Percentiles rank a stretch among this genome's conserved stretches.
Evolutionary conservation across 2,797 vertebrate species (phyloP).

Genomic region (Aeoliscus strigatus): DNA sequence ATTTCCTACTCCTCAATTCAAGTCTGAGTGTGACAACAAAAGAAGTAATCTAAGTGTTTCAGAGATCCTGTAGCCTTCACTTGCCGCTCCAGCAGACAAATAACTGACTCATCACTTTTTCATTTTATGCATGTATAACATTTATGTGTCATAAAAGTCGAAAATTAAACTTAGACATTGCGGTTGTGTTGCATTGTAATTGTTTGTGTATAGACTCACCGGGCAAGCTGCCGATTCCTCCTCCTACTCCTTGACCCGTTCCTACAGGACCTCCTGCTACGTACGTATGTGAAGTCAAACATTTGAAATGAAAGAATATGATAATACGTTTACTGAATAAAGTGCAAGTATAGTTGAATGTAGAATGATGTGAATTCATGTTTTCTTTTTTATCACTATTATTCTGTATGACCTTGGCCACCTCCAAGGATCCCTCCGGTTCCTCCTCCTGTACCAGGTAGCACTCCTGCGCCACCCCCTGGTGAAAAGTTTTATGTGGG

Average conservation of each 20-base stretch:
- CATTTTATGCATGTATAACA: no score
- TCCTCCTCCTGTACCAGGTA: constrained; percentile 36
- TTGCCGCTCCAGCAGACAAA: no score
- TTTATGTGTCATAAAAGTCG: no score
- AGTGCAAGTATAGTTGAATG: no score
- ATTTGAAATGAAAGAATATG: no score
- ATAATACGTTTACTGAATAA: no score
- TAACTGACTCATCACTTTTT: no score
- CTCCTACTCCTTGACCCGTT: constrained; percentile 35
- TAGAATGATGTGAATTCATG: no score
- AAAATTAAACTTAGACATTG: not conserved
- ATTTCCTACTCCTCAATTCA: no score
- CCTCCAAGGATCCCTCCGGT: constrained; percentile 39
- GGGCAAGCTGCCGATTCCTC: constrained; percentile 34
- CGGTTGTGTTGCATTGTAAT: not conserved
- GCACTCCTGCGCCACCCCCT: constrained; percentile 33
- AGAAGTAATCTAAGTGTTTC: no score
- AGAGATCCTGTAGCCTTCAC: no score
- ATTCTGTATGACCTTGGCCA: constrained; percentile 22
- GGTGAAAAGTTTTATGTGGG: constrained; percentile 11
- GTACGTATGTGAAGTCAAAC: not conserved
- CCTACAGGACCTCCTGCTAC: constrained; percentile 35
- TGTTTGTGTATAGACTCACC: constrained; percentile 29
- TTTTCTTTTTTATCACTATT: not conserved
- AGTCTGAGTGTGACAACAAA: no score